phyloP scores from a whole-genome alignment of 2,113 vertebrate species.

The Lanius ludovicianus region DNA sequence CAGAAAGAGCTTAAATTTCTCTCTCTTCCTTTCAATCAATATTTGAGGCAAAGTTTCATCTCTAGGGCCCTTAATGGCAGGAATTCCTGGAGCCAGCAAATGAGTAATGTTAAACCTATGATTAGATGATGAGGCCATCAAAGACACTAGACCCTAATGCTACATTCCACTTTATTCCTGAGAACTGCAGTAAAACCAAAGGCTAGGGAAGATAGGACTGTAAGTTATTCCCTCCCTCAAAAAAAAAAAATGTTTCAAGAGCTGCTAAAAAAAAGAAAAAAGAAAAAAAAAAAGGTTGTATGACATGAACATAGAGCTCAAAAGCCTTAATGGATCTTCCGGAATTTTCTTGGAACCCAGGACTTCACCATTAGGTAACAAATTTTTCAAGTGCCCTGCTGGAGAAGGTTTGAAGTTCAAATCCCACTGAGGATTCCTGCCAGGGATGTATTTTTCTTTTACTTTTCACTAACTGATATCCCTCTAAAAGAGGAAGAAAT shows the following conservation, averaged over 20 bases:
- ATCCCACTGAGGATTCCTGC: constrained; percentile 69
- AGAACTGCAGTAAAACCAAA: constrained; percentile 79
- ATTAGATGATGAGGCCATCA: constrained; percentile 85
- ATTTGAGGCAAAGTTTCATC: constrained; percentile 94
- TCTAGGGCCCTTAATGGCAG: constrained; percentile 91
- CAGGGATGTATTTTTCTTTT: constrained; percentile 69
- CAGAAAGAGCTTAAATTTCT: constrained; percentile 85
- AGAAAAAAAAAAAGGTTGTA: not conserved
- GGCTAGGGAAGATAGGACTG: constrained; percentile 66
- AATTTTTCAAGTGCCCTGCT: constrained; percentile 70
- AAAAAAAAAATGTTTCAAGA: constrained; percentile 62
- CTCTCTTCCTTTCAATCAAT: constrained; percentile 90
- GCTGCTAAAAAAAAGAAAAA: not conserved
- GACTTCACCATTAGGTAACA: constrained; percentile 71
- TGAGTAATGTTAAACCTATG: constrained; percentile 93
- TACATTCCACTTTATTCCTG: constrained; percentile 73
- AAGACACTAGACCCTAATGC: constrained; percentile 80
- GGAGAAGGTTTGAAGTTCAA: constrained; percentile 71
- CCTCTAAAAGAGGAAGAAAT: constrained; percentile 42
- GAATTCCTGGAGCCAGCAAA: constrained; percentile 89
- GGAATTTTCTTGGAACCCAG: constrained; percentile 64
- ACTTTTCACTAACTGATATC: constrained; percentile 55
- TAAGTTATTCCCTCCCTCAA: constrained; percentile 37
- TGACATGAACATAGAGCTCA: constrained; percentile 52
- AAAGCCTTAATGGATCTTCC: constrained; percentile 53